Conservation (phyloP, 1,140 invertebrate species). For the Eupristina koningsbergeri region DNA sequence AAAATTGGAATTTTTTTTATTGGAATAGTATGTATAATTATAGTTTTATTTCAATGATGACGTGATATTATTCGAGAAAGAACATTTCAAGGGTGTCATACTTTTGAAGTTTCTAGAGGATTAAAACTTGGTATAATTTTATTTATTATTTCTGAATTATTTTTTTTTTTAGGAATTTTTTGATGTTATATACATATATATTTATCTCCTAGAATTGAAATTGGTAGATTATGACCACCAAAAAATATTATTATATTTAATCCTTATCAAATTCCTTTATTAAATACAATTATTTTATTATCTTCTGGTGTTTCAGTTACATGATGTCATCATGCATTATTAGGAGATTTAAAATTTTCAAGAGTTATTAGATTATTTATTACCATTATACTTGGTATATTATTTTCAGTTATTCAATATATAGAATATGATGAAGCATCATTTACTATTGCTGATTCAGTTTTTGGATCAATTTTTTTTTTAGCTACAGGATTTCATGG, state of each 20-base stretch:
- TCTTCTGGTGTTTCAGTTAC: background rate
- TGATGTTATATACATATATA: slow-evolving; percentile 79
- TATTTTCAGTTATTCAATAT: slow-evolving; percentile 8
- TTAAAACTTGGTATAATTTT: slow-evolving; percentile 77
- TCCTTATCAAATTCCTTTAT: no score
- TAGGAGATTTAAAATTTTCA: background rate
- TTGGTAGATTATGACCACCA: slow-evolving; percentile 67
- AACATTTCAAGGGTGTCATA: slow-evolving; percentile 75
- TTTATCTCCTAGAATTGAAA: slow-evolving; percentile 76
- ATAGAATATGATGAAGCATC: slow-evolving; percentile 71
- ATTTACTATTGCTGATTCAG: slow-evolving; percentile 76
- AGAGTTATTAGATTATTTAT: background rate
- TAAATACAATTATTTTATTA: background rate
- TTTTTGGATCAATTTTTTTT: slow-evolving; percentile 81
- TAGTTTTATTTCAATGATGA: no score
- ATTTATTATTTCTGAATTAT: slow-evolving; percentile 79
- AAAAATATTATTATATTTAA: no score
- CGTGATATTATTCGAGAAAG: slow-evolving; percentile 68
- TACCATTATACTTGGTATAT: background rate
- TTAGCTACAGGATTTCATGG: slow-evolving; percentile 81
- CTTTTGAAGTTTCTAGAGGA: slow-evolving; percentile 67
- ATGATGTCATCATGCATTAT: background rate
- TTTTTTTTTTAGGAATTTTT: slow-evolving; percentile 77
- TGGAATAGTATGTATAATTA: slow-evolving; percentile 70
- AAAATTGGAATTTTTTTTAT: slow-evolving; percentile 23